Evolutionary conservation across 2,888 invertebrate genomes (phyloP).

Genomic region (Sinodicranocentrus sp.): DNA sequence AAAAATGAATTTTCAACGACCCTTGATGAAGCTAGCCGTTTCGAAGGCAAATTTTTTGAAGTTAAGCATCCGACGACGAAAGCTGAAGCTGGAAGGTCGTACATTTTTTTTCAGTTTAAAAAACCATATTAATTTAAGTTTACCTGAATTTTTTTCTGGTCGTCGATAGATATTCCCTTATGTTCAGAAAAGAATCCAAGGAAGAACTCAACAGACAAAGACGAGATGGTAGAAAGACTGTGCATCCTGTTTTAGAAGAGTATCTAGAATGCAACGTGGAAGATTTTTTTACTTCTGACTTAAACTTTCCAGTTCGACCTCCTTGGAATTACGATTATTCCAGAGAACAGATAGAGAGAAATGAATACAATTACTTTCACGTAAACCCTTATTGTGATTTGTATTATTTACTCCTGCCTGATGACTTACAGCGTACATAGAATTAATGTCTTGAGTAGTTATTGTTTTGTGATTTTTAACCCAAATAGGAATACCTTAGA

Average conservation of each 20-base stretch:
- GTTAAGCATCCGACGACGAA: constrained; percentile 54
- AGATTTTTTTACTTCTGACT: constrained; percentile 84
- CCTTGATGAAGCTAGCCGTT: constrained; percentile 29
- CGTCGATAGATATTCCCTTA: constrained; percentile 85
- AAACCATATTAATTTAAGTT: too few relatives aligned
- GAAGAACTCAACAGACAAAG: constrained; percentile 86
- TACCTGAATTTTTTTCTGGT: too few relatives aligned
- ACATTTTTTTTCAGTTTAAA: neutral
- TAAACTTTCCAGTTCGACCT: constrained; percentile 91
- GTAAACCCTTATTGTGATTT: constrained; percentile 79
- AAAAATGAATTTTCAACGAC: constrained; percentile 44
- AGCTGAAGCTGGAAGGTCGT: constrained; percentile 68
- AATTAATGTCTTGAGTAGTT: constrained; percentile 24
- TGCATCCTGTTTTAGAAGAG: constrained; percentile 81
- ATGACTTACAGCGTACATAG: neutral
- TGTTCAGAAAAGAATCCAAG: constrained; percentile 89
- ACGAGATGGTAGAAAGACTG: constrained; percentile 83
- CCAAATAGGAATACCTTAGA: constrained; percentile 86
- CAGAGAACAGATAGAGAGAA: constrained; percentile 85
- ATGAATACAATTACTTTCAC: constrained; percentile 90
- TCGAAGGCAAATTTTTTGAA: constrained; percentile 68
- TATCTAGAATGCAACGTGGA: constrained; percentile 85
- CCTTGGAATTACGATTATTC: constrained; percentile 89
- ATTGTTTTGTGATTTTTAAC: constrained; percentile 39
- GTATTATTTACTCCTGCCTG: neutral